Evolutionary conservation across 2,888 invertebrate species (phyloP).

Genomic region (Celastrina argiolus): DNA sequence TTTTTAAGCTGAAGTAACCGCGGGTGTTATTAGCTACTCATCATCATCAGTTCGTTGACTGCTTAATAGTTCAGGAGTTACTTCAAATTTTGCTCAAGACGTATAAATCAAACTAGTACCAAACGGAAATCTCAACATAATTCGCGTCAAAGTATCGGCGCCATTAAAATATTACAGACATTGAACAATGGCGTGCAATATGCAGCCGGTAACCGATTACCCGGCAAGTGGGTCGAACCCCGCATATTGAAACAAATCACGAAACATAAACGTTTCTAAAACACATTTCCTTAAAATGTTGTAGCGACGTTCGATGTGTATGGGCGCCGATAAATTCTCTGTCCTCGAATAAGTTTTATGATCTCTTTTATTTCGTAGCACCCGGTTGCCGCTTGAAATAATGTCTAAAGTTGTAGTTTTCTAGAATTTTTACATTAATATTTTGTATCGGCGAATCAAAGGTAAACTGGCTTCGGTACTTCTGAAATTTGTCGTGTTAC

Average conservation of each 20-base stretch:
- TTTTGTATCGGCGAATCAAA: too few relatives aligned
- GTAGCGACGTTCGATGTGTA: background rate
- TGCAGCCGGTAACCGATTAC: constrained; percentile 48
- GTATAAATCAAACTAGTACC: background rate
- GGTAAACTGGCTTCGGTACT: too few relatives aligned
- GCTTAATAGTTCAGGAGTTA: too few relatives aligned
- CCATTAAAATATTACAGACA: constrained; percentile 1
- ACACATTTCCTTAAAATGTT: constrained; percentile 21
- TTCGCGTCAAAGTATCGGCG: background rate
- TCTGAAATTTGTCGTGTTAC: too few relatives aligned
- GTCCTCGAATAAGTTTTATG: constrained; percentile 22
- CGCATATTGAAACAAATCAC: constrained; percentile 24
- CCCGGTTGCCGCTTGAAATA: background rate
- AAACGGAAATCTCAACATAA: background rate
- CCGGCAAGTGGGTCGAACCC: constrained; percentile 24
- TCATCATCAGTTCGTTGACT: too few relatives aligned
- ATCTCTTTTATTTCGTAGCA: constrained; percentile 11
- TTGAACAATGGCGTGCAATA: constrained; percentile 44
- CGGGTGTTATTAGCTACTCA: too few relatives aligned
- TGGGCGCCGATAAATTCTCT: constrained; percentile 8
- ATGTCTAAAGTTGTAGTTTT: background rate
- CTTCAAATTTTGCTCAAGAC: background rate
- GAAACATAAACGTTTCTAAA: constrained; percentile 21
- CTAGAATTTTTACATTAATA: background rate
- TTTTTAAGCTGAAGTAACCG: too few relatives aligned